A percentile compares a stretch with the other conserved stretches of the same genome.
Conservation (phyloP, 2,797 vertebrate species). For the Netta rufina region DNA sequence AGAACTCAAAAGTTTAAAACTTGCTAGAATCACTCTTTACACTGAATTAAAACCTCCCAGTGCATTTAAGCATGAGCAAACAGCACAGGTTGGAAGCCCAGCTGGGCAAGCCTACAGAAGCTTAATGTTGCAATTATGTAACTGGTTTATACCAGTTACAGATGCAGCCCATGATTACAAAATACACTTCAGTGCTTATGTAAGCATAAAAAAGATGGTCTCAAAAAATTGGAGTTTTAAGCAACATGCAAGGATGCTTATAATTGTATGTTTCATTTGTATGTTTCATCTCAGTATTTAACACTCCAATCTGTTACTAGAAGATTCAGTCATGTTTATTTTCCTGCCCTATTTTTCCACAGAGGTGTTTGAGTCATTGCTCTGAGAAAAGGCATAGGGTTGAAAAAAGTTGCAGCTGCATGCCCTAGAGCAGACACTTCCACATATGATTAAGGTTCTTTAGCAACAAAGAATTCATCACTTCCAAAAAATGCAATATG, state of each 20-base stretch:
- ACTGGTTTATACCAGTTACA: not conserved
- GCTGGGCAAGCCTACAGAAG: not conserved
- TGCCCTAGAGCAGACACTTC: not conserved
- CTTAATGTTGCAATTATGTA: not conserved
- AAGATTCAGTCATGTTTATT: not conserved
- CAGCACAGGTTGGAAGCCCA: rapidly evolving
- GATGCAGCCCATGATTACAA: not conserved
- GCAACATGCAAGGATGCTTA: not conserved
- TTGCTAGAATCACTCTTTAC: not conserved
- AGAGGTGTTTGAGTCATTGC: not conserved
- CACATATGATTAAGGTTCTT: not conserved
- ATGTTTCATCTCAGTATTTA: rapidly evolving
- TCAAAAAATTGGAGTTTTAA: not conserved
- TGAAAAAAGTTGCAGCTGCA: not conserved
- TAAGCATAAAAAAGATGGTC: not conserved
- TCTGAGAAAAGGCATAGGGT: not conserved
- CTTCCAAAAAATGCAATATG: not conserved
- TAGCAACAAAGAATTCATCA: not conserved
- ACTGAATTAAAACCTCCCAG: not conserved
- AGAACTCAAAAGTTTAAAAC: not conserved
- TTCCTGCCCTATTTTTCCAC: not conserved
- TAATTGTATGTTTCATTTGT: not conserved
- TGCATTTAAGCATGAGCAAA: not conserved
- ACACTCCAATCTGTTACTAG: not conserved
- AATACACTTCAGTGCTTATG: not conserved